Base-by-base conservation (phyloP, 1,140 invertebrate species). In the Drosophila kikkawai region DNA sequence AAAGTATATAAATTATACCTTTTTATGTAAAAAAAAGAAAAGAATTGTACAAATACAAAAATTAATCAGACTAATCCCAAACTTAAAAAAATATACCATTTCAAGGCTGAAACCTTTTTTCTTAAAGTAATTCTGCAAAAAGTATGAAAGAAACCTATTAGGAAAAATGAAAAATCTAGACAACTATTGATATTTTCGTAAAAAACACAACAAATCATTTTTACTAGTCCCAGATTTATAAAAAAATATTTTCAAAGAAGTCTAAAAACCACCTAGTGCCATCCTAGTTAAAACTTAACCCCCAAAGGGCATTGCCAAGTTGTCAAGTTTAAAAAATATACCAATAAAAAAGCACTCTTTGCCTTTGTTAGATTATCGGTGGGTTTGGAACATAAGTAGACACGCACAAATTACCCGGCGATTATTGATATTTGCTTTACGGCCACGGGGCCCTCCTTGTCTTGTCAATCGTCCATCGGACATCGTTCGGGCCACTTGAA, bases 371-470 rank as follows among this genome's bases (percentile, higher is more conserved):
- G 67, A 68, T 70, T 47, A 70, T 70, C 51, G 44, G 65, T 45
- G 64, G 68, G 50, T 42, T 70, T 7, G 63, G 34, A 69, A 67
- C 63, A 47, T 34, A 56, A 48, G 50, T 68, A 85, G 51, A 82
- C 79, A 87, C 84, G 80, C 80, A 88, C 84, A 87, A 87, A 87
- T 87, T 87, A 88, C 80, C 73, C 84, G 55, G 53, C 85, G 74
- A 88, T 88, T 88, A 83, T 80, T 80, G 75, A 78, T 87, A 87
- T 87, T 80, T 79, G 58, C 55, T 44, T 15, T 55, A 37, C 51
- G 34, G 51, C 76, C 60, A 57, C 50, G 29, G 50, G 42, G 61
- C 56, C 66, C 66, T 63, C 66, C 66, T 63, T 75, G 51, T 82
- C 51, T 79, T 77, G 65, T 59, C 65, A 76, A 67, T 57, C 75